Conservation (phyloP, 35 echinoderm and acorn worm genomes). For the Apostichopus parvimensis region DNA sequence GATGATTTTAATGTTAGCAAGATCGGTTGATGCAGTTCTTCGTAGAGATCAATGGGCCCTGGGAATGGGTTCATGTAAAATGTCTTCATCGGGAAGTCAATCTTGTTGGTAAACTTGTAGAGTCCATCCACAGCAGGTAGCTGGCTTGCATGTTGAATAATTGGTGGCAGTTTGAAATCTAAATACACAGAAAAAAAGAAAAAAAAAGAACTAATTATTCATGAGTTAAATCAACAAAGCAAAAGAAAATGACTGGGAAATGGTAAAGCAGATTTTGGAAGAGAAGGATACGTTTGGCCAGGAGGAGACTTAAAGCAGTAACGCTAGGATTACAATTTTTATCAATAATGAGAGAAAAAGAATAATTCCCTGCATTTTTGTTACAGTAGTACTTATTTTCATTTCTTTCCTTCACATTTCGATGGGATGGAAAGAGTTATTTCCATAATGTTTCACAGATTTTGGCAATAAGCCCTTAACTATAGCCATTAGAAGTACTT, state of each 20-base stretch:
- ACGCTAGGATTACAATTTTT: too few species aligned
- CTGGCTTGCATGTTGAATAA: constrained; percentile 58
- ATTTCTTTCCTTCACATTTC: too few species aligned
- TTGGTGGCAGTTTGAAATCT: constrained; percentile 83
- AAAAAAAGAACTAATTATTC: not conserved
- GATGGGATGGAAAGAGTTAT: too few species aligned
- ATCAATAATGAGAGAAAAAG: too few species aligned
- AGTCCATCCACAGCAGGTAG: constrained; percentile 81
- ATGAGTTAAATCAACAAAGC: too few species aligned
- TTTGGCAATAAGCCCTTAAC: too few species aligned
- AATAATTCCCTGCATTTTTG: too few species aligned
- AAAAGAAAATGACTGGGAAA: not conserved
- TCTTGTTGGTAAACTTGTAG: constrained; percentile 92
- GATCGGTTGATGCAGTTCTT: constrained; percentile 95
- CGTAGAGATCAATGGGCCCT: constrained; percentile 90
- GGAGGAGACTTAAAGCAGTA: too few species aligned
- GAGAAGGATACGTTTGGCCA: too few species aligned
- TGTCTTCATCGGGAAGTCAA: constrained; percentile 97
- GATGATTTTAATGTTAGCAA: constrained; percentile 89
- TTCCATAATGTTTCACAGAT: too few species aligned
- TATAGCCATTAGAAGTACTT: too few species aligned
- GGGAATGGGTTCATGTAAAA: constrained; percentile 93
- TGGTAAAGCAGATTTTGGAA: not conserved
- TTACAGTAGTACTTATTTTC: too few species aligned
- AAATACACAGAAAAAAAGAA: constrained; percentile 1